Evolutionary conservation across 2,797 vertebrate genomes (phyloP).

Genomic region (Valencia hispanica): DNA sequence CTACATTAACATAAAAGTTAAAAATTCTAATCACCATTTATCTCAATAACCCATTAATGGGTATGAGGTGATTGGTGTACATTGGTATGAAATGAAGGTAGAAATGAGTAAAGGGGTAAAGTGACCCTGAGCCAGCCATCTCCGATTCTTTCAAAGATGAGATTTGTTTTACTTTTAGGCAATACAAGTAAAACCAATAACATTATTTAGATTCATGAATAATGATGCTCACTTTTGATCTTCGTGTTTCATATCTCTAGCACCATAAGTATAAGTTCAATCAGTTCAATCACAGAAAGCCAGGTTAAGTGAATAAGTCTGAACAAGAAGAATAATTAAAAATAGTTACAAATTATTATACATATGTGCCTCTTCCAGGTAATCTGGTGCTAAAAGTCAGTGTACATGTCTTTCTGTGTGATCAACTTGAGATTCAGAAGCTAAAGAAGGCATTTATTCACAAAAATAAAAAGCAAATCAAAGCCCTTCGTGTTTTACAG

Average conservation of each 20-base stretch:
- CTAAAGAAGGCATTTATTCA: constrained; percentile 16
- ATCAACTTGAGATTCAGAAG: background rate
- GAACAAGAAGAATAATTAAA: background rate
- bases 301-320: background rate
- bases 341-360: background rate
- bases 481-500: constrained; percentile 43
- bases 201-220: too few species aligned
- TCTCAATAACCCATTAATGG: too few species aligned
- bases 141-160: too few species aligned
- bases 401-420: background rate
- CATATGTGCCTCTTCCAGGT: background rate
- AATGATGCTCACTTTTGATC: too few species aligned
- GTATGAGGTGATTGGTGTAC: too few species aligned
- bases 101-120: too few species aligned
- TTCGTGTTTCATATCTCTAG: background rate
- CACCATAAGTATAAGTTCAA: background rate
- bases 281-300: background rate
- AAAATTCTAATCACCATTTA: too few species aligned
- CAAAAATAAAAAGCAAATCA: constrained; percentile 46
- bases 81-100: too few species aligned
- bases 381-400: background rate
- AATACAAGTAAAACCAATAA: too few species aligned
- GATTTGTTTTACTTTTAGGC: too few species aligned
- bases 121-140: too few species aligned
- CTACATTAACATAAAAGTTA: too few species aligned